Evolutionary conservation across 2,888 invertebrate species (phyloP), one percentile per base, ranked within the genome.

Genomic region (Eupithecia insigniata): DNA sequence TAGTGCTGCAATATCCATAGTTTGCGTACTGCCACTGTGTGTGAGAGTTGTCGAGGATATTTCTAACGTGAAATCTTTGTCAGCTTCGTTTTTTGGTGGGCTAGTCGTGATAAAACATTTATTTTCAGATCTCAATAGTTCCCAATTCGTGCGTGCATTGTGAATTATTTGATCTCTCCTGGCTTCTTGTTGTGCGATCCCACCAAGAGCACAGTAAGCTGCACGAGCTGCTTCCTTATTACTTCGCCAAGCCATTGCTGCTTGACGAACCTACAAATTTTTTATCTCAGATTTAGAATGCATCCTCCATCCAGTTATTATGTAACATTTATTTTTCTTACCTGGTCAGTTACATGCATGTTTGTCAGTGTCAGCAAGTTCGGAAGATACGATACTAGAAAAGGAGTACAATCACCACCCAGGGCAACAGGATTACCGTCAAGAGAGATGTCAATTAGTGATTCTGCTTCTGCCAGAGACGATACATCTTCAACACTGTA

Each of bases 81-180:
- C 90, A 36, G 90, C 90, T 22, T 79, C 78, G 76, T 82, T 86
- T 82, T 93, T 94, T 0, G 80, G 87, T 67, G 88, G 85, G 75
- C 84, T 92, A 65, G 87, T 76, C 43, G 87, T 78, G 10, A 88
- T 82, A 58, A 96, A 93, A 78, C 95, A 95, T 88, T 95, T 96
- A 43, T 95, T 96, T 90, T 96, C 96, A 5, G 97, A 96, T 74
- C 97, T 95, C 78, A 73, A 81, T 66, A 97, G 89, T 87, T 98
- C 97, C 97, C 97, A 98, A 85, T 97, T 98, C n/a, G 97, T 97
- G 77, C 97, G 95, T 2, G 97, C 97, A 84, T 97, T 97, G 58
- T 97, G 96, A 77, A 98, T 98, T 4, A 97, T 96, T 88, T 97
- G 97, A 86, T 97, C 97, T n/a, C 97, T 94, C 0, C 96, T 95